A percentile compares a stretch with the other conserved stretches of the same genome.
Conservation (phyloP, 2,888 invertebrate species). For the Himalopsyche japonica region DNA sequence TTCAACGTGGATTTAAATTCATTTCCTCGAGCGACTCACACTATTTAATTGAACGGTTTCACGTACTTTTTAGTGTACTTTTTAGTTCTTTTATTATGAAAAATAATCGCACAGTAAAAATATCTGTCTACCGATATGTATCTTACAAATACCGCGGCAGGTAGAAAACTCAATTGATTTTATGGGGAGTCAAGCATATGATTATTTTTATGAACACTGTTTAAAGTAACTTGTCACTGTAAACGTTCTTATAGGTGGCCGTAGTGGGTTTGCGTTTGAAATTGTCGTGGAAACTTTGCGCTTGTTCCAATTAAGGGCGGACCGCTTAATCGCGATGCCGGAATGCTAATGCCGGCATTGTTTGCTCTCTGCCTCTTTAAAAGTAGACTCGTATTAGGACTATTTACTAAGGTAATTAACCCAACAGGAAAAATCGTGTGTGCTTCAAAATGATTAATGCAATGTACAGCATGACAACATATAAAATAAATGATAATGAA, state of each 20-base stretch:
- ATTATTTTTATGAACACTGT: no score
- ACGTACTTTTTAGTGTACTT: no score
- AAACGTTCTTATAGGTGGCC: neutral
- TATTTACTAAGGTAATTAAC: neutral
- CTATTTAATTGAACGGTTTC: no score
- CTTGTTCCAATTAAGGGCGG: constrained; percentile 14
- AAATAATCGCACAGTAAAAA: no score
- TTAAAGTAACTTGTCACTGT: neutral
- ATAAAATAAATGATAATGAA: neutral
- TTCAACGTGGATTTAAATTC: no score
- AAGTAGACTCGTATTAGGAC: neutral
- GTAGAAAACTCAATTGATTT: no score
- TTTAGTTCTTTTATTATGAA: no score
- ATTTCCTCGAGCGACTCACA: no score
- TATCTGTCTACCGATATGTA: no score
- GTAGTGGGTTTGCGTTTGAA: constrained; percentile 11
- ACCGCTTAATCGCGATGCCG: neutral
- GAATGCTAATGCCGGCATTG: constrained; percentile 6
- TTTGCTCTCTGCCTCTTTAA: neutral
- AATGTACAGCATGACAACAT: neutral
- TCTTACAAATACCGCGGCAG: no score
- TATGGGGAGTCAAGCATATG: no score
- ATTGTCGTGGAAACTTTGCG: constrained; percentile 12
- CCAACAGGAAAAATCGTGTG: neutral
- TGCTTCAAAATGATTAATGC: neutral